Evolutionary conservation across 2,113 vertebrate species (phyloP).

Genomic region (Cynocephalus volans): DNA sequence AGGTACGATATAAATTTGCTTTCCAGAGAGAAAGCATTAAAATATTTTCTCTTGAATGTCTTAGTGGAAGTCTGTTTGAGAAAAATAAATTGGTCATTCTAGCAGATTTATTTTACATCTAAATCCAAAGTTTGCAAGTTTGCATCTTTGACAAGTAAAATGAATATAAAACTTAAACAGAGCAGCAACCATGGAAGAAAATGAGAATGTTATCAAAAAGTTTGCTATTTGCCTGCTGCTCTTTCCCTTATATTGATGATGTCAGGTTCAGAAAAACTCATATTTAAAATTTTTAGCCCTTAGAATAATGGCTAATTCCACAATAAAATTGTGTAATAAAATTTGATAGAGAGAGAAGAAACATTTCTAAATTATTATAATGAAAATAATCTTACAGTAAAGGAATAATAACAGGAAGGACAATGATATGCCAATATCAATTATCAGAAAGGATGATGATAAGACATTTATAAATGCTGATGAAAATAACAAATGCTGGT

Average conservation of each 20-base stretch:
- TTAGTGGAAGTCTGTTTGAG: neutral
- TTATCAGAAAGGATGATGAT: no score
- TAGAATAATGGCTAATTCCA: neutral
- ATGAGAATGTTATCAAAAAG: neutral
- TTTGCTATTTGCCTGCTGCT: neutral
- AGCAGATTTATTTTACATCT: neutral
- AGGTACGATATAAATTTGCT: neutral
- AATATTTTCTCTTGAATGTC: conserved; percentile 7
- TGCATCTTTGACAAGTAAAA: conserved; percentile 11
- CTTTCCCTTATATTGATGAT: neutral
- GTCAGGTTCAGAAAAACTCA: neutral
- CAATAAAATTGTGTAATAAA: neutral
- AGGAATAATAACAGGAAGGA: neutral
- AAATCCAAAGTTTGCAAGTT: neutral
- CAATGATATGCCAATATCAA: neutral
- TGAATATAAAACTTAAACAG: neutral
- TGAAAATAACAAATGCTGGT: neutral
- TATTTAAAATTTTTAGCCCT: neutral
- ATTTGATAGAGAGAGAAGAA: neutral
- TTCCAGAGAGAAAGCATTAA: neutral
- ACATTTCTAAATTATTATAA: neutral
- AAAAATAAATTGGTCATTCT: conserved; percentile 33
- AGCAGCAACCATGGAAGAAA: neutral
- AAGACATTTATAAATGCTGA: neutral
- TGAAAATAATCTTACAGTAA: neutral